These are phyloP conservation scores for Heliconius erato DNA, from an alignment of 2,888 invertebrate genomes.

Conservation along the genomic window DNA sequence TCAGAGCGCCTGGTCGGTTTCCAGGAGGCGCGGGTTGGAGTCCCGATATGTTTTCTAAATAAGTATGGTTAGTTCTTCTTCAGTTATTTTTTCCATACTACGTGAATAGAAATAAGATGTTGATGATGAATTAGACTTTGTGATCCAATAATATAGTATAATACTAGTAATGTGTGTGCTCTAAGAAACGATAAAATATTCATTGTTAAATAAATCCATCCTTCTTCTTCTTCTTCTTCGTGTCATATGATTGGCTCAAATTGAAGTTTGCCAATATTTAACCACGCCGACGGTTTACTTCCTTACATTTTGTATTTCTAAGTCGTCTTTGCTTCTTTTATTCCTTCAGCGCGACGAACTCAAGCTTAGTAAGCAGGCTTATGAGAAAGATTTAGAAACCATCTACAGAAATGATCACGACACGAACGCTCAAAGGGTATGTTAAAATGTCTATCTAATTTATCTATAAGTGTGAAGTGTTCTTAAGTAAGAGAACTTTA, in stretches of 20 bases:
- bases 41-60: too few species aligned
- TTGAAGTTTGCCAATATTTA: too few species aligned
- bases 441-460: slow-evolving; percentile 46
- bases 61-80: slow-evolving; percentile 78
- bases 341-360: slow-evolving; percentile 71
- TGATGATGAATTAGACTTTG: not conserved
- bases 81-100: not conserved
- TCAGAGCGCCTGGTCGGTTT: too few species aligned
- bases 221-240: too few species aligned
- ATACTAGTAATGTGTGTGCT: not conserved
- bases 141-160: not conserved
- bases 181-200: not conserved
- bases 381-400: slow-evolving; percentile 84
- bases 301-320: not conserved
- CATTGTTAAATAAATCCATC: not conserved
- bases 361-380: slow-evolving; percentile 66
- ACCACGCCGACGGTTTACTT: not conserved
- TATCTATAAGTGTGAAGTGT: not conserved
- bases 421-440: slow-evolving; percentile 86
- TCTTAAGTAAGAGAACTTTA: too few species aligned
- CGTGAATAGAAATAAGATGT: not conserved
- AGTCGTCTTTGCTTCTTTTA: not conserved
- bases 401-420: slow-evolving; percentile 87
- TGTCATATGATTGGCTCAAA: too few species aligned
- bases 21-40: too few species aligned